Conservation (phyloP, 2,797 vertebrate species). For the Neostethus bicornis region DNA sequence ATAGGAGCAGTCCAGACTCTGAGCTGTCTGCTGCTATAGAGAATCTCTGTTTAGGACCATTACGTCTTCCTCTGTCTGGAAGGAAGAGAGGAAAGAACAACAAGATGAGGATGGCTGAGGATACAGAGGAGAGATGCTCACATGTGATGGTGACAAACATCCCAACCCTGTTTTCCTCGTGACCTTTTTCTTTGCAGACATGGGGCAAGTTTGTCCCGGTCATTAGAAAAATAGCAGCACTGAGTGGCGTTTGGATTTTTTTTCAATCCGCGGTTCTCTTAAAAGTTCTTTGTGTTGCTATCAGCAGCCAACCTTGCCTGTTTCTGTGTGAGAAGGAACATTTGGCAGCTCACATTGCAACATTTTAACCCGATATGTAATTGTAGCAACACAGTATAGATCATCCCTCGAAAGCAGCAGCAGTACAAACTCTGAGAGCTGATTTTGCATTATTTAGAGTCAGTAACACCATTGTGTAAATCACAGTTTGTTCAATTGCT, state of each 20-base stretch:
- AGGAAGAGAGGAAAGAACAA: conserved; percentile 33
- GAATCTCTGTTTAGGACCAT: conserved; percentile 39
- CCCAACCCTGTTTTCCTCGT: conserved; percentile 49
- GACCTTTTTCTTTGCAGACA: conserved; percentile 64
- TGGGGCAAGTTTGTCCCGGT: conserved; percentile 53
- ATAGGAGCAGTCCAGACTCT: conserved; percentile 53
- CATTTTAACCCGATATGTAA: conserved; percentile 34
- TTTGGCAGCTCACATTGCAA: conserved; percentile 27
- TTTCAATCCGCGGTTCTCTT: conserved; percentile 17
- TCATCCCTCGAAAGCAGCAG: conserved; percentile 54
- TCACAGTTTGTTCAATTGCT: conserved; percentile 65
- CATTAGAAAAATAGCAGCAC: conserved; percentile 58
- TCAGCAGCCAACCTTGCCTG: conserved; percentile 36
- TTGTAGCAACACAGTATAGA: conserved; percentile 42
- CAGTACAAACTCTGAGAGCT: conserved; percentile 58
- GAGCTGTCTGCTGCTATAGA: conserved; percentile 34
- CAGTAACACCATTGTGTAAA: conserved; percentile 58
- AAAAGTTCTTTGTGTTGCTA: conserved; percentile 33
- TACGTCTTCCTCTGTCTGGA: conserved; percentile 34
- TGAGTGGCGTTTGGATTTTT: conserved; percentile 35
- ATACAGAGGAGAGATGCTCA: conserved; percentile 41
- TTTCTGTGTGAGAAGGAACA: conserved; percentile 21
- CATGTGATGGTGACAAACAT: conserved; percentile 51
- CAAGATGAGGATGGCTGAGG: conserved; percentile 43
- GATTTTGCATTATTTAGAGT: conserved; percentile 71